Evolutionary conservation across 1,140 invertebrate genomes (phyloP).

Genomic region (Tetramorium alpestre): DNA sequence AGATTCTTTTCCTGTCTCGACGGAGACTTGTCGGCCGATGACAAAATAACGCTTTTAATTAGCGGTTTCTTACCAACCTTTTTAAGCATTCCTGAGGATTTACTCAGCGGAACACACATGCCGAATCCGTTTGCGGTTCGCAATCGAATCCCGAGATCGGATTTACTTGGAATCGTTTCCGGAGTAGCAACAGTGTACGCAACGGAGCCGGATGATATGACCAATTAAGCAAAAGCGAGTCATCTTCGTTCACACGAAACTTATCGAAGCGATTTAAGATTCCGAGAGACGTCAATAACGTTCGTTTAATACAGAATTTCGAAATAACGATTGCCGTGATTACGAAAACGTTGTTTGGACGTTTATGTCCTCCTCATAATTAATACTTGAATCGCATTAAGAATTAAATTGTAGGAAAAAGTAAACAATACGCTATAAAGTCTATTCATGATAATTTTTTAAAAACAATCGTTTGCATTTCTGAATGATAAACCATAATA

Average conservation of each 20-base stretch:
- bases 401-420: not conserved
- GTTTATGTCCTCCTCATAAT: not conserved
- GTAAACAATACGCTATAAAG: not conserved
- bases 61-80: constrained; percentile 8
- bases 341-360: not conserved
- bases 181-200: not conserved
- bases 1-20: not conserved
- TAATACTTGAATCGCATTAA: not conserved
- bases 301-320: not conserved
- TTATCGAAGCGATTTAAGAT: constrained; percentile 1
- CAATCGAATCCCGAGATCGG: not conserved
- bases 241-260: constrained; percentile 11
- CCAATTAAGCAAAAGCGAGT: constrained; percentile 41
- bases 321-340: not conserved
- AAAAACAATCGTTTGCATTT: not conserved
- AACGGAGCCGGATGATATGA: constrained; percentile 5
- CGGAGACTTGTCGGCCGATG: not conserved
- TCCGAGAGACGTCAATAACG: constrained; percentile 2
- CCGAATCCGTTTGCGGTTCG: not conserved
- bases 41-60: constrained; percentile 47
- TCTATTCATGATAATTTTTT: not conserved
- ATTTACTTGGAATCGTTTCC: constrained; percentile 54
- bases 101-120: constrained; percentile 30
- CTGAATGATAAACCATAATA: not conserved
- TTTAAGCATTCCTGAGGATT: constrained; percentile 23